Evolutionary conservation across 1,140 invertebrate species (phyloP), one percentile per base, ranked within the genome.

Genomic region (Colletes latitarsis): DNA sequence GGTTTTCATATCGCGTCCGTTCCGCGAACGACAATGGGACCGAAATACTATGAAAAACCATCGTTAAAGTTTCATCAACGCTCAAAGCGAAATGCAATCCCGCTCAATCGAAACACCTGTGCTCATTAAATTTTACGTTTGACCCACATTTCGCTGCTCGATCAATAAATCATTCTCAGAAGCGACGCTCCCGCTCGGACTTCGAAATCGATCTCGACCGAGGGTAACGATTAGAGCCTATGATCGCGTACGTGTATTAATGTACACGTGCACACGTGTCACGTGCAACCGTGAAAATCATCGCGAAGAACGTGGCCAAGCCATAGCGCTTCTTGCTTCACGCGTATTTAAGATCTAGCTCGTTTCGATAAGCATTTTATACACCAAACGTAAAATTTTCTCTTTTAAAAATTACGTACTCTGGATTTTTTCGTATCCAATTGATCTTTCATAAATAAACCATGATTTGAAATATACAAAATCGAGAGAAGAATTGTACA

Each of bases 141-240:
- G 8, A 19, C 14, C 15, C 21, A 14, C 6, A 41, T 15, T 10
- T 62, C 10, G 6, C 10, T 9, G 9, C 4, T 10, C 12, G 14
- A 9, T 8, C 64, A 8, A n/a, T 67, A 67, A 67, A 49, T 46
- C 64, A n/a, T 67, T 67, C 43, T 21, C 66, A 49, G 43, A 73
- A 63, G 71, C 71, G 46, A 21, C 17, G 17, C 19, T 30, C 30
- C n/a, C 57, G 17, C 57, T 62, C 15, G 8, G 10, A 30, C 1
- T 14, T 15, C 10, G 4, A 62, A 46, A 72, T 19, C 4, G 19
- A 1, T 72, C n/a, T 10, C 14, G 6, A 46, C 41, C 41, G 9
- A 10, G 57, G n/a, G n/a, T 58, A 9, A n/a, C 57, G n/a, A 58
- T 17, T 8, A 17, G 17, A 6, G 55, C 4, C 55, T 55, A 57